Evolutionary conservation across 2,797 vertebrate genomes (phyloP).

Genomic region (Pelochelys cantorii): DNA sequence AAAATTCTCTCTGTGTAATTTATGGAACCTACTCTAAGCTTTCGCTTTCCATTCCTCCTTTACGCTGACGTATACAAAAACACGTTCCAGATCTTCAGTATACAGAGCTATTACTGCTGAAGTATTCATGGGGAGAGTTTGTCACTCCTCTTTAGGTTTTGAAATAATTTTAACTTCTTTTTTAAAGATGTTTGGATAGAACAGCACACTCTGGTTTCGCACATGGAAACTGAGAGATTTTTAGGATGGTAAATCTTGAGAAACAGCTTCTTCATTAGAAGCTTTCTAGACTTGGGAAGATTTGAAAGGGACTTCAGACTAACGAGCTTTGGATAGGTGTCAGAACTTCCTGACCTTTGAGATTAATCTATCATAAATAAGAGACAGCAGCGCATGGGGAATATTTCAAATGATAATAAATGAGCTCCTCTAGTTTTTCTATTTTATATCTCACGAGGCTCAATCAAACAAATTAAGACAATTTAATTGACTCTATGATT

Average conservation of each 20-base stretch:
- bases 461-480: neutral
- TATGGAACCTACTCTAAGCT: neutral
- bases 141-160: neutral
- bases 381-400: neutral
- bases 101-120: neutral
- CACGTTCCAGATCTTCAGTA: neutral
- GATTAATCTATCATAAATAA: neutral
- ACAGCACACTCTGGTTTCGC: neutral
- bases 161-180: neutral
- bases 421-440: neutral
- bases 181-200: neutral
- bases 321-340: neutral
- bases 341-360: neutral
- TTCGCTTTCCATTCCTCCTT: neutral
- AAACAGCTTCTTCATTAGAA: neutral
- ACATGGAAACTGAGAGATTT: neutral
- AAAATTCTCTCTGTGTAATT: neutral
- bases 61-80: neutral
- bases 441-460: neutral
- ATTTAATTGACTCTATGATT: neutral
- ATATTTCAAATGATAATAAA: neutral
- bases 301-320: neutral
- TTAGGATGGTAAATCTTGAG: neutral
- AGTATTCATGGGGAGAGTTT: neutral
- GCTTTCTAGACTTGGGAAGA: neutral